phyloP scores from a whole-genome alignment of 2,113 vertebrate species.

The Siniperca chuatsi region DNA sequence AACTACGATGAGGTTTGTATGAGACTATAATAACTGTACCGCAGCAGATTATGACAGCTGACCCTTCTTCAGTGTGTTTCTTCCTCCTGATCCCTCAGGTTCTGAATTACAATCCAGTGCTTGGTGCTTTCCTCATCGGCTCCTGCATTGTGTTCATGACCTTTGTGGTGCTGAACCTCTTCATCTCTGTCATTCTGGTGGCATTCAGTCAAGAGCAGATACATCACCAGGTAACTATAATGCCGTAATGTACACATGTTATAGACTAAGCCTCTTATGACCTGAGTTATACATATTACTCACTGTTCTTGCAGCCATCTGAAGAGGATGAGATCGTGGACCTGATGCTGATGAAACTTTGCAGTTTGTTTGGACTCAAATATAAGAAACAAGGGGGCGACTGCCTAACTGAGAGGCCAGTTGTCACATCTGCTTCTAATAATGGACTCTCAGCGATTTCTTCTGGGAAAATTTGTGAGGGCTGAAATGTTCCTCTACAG shows the following conservation, averaged over 20 bases:
- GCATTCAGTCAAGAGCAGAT: constrained; percentile 95
- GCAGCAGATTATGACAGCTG: constrained; percentile 8
- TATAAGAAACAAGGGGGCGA: constrained; percentile 80
- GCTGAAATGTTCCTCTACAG: constrained; percentile 18
- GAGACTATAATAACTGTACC: constrained; percentile 2
- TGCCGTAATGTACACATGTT: neutral
- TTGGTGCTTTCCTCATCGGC: constrained; percentile 93
- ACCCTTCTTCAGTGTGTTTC: constrained; percentile 18
- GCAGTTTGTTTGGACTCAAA: constrained; percentile 90
- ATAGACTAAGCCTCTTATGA: neutral
- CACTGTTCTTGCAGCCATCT: constrained; percentile 85
- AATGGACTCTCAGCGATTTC: constrained; percentile 53
- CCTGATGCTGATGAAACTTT: constrained; percentile 91
- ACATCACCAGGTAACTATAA: constrained; percentile 87
- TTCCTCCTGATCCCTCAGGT: constrained; percentile 80
- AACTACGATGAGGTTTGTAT: constrained; percentile 94
- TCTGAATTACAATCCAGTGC: constrained; percentile 91
- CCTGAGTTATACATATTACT: constrained; percentile 5
- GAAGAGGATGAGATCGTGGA: constrained; percentile 96
- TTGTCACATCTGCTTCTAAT: constrained; percentile 37
- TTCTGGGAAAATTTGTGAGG: constrained; percentile 16
- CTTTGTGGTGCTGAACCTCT: constrained; percentile 96
- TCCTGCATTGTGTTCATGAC: constrained; percentile 97
- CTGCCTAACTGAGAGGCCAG: constrained; percentile 20
- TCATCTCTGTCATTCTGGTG: constrained; percentile 96